phyloP scores from a whole-genome alignment of 2,888 invertebrate genomes.

The Myopa testacea region DNA sequence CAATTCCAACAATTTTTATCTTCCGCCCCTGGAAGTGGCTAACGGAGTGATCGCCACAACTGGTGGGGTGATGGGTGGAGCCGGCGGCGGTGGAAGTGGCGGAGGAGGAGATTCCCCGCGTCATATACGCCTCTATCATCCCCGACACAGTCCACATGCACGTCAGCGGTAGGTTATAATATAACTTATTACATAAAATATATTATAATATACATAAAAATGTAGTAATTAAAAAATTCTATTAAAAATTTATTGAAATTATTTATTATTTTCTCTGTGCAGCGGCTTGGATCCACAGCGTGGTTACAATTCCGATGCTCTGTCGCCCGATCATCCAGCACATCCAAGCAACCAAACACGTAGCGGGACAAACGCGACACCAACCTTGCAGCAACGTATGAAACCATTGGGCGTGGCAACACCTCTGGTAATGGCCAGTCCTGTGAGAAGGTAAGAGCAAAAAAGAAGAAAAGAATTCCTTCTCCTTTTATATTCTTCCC shows the following conservation, averaged over 20 bases:
- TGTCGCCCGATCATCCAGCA: conserved; percentile 73
- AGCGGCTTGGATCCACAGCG: conserved; percentile 76
- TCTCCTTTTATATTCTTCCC: neutral
- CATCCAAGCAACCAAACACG: conserved; percentile 65
- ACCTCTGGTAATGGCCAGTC: conserved; percentile 87
- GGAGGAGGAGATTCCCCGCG: conserved; percentile 70
- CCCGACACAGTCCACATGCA: conserved; percentile 84
- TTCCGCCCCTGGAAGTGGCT: conserved; percentile 74
- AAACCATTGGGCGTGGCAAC: conserved; percentile 91
- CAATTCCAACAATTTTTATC: conserved; percentile 89
- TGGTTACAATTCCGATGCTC: conserved; percentile 73
- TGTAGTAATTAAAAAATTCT: neutral
- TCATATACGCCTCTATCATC: conserved; percentile 69
- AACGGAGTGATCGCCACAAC: conserved; percentile 56
- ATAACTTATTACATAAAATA: neutral
- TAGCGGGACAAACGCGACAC: conserved; percentile 73
- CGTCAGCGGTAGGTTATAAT: conserved; percentile 73
- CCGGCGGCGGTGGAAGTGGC: conserved; percentile 50
- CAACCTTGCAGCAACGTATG: conserved; percentile 91
- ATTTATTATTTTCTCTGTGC: conserved; percentile 29
- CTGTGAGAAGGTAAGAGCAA: conserved; percentile 81
- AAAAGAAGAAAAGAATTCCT: neutral
- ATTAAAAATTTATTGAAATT: neutral
- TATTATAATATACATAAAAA: neutral
- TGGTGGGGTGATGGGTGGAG: conserved; percentile 55